phyloP scores from a whole-genome alignment of 2,797 vertebrate species.

The Tinamus major region DNA sequence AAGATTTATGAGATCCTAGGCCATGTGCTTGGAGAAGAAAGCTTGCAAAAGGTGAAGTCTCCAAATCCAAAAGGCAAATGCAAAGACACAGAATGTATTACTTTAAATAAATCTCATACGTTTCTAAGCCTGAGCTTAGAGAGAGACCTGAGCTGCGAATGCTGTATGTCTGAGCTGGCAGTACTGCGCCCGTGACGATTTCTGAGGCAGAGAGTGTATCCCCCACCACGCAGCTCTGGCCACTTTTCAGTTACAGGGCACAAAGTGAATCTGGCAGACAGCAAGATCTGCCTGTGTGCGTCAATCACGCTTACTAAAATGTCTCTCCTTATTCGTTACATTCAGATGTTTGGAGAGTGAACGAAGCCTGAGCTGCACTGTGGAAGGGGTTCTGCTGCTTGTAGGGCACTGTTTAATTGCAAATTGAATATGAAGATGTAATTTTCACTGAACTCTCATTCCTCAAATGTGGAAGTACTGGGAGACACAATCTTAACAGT shows the following conservation, averaged over 20 bases:
- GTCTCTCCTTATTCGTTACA: constrained; percentile 66
- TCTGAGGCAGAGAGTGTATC: neutral
- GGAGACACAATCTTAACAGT: neutral
- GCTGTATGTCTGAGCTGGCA: neutral
- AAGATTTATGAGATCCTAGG: neutral
- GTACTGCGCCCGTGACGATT: constrained; percentile 14
- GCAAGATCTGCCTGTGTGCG: constrained; percentile 45
- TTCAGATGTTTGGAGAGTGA: constrained; percentile 52
- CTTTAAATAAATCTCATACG: neutral
- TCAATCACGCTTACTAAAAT: constrained; percentile 52
- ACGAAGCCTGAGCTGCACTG: neutral
- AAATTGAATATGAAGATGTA: neutral
- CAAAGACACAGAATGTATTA: neutral
- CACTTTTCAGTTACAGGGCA: constrained; percentile 23
- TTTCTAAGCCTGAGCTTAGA: neutral
- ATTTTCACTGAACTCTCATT: neutral
- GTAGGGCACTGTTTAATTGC: neutral
- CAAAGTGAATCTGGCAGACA: constrained; percentile 56
- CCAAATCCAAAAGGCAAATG: neutral
- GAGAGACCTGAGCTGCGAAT: neutral
- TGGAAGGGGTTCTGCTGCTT: neutral
- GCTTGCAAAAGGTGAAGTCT: neutral
- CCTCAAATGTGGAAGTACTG: neutral
- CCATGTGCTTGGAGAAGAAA: neutral
- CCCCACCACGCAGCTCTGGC: neutral